phyloP scores from a whole-genome alignment of 1,140 invertebrate genomes.

The Limonius californicus region DNA sequence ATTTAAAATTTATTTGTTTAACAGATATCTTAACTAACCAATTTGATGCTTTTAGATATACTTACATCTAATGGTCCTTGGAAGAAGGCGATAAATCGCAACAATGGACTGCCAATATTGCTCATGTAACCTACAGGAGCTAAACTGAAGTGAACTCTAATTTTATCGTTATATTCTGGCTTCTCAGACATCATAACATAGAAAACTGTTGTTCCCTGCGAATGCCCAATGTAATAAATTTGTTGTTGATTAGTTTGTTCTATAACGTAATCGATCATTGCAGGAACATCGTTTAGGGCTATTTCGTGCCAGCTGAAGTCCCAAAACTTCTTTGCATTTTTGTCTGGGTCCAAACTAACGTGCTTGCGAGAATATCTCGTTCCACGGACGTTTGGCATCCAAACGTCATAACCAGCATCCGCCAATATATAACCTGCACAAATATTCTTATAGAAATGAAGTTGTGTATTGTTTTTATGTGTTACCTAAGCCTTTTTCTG shows the following conservation, averaged over 20 bases:
- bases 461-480: too few species aligned
- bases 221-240: constrained; percentile 62
- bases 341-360: constrained; percentile 43
- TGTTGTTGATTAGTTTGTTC: constrained; percentile 50
- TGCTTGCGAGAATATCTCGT: constrained; percentile 57
- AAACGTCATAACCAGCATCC: constrained; percentile 73
- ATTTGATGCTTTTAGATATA: too few species aligned
- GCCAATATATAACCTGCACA: constrained; percentile 60
- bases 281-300: constrained; percentile 63
- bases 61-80: too few species aligned
- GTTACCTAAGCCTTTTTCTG: neutral
- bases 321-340: constrained; percentile 64
- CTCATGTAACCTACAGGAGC: constrained; percentile 58
- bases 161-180: constrained; percentile 52
- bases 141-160: constrained; percentile 53
- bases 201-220: constrained; percentile 60
- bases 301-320: constrained; percentile 54
- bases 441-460: too few species aligned
- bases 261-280: constrained; percentile 64
- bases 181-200: constrained; percentile 50
- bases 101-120: too few species aligned
- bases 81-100: too few species aligned
- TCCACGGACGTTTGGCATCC: constrained; percentile 67
- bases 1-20: too few species aligned
- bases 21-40: too few species aligned